Base-by-base conservation (phyloP, 1,140 invertebrate species). In the Camponotus pennsylvanicus region DNA sequence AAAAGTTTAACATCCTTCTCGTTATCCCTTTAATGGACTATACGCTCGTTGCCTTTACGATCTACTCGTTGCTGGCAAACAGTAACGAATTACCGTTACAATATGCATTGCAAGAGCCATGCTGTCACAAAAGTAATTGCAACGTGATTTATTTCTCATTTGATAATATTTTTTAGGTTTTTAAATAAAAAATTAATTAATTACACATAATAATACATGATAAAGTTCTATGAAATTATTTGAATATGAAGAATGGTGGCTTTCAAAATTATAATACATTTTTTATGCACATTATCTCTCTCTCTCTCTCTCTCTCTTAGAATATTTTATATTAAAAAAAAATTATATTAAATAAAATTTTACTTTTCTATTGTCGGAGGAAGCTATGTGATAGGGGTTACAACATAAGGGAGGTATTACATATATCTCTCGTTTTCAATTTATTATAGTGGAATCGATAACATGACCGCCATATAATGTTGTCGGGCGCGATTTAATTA, bases 1-100 rank as follows among this genome's bases (percentile, higher is more conserved):
- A 80, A 71, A 80, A 79, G 77, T 79, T 70, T 70, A 57, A 45
- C 78, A 40, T 80, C 34, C 78, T 71, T 42, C 45, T 80, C 34
- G 66, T 80, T 80, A 57, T 42, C 66, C 78, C 45, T 37, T 80
- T 80, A 80, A 80, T 80, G 64, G 49, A 55, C 49, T 71, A 32
- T 32, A 42, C 37, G 66, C 78, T 57, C 78, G 78, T 40, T 80
- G 64, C 37, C 42, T 80, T 80, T 70, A 70, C 49, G 78, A 71
- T 80, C 76, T 66, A 18, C 66, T 66, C 49, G 34, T n/a, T 42
- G 37, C 21, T 18, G 15, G 37, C 76, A 21, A 79, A 67, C 42
- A 49, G 45, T 55, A 55, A 69, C 42, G n/a, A 78, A 66, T 78
- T 78, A 32, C 40, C 11, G 61, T 66, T 59, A 34, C 40, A 66